phyloP scores from a whole-genome alignment of 2,888 invertebrate genomes.

The Lutraria lutraria region DNA sequence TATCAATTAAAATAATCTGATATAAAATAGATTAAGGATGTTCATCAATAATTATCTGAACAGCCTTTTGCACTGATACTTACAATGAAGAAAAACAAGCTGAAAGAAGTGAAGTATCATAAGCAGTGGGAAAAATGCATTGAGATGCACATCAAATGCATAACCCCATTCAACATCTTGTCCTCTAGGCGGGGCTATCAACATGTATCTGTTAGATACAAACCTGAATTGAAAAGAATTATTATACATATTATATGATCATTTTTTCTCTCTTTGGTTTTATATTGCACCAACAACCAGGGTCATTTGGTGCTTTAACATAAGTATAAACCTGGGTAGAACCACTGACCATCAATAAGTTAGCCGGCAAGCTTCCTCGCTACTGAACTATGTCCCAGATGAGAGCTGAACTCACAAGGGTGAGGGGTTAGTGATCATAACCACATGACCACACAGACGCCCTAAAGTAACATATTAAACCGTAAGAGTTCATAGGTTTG shows the following conservation, averaged over 20 bases:
- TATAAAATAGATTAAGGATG: constrained; percentile 44
- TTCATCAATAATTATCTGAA: neutral
- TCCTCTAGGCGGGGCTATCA: constrained; percentile 87
- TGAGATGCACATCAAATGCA: constrained; percentile 99
- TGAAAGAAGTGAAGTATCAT: constrained; percentile 97
- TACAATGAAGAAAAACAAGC: constrained; percentile 90
- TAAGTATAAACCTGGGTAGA: no score
- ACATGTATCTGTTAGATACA: constrained; percentile 91
- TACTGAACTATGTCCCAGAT: no score
- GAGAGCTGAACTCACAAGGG: no score
- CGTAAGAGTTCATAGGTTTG: no score
- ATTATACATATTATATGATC: neutral
- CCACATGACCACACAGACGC: no score
- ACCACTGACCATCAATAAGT: no score
- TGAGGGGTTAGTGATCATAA: no score
- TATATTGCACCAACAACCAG: no score
- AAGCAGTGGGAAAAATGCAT: constrained; percentile 98
- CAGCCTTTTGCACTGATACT: constrained; percentile 60
- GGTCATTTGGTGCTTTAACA: no score
- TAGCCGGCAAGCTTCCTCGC: no score
- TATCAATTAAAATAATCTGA: neutral
- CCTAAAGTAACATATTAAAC: no score
- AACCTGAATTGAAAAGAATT: constrained; percentile 89
- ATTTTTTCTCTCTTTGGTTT: neutral
- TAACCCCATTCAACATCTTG: constrained; percentile 99